A percentile compares a stretch with the other conserved stretches of the same genome.
phyloP scores from a whole-genome alignment of 2,113 vertebrate species.

The Kobus ellipsiprymnus region DNA sequence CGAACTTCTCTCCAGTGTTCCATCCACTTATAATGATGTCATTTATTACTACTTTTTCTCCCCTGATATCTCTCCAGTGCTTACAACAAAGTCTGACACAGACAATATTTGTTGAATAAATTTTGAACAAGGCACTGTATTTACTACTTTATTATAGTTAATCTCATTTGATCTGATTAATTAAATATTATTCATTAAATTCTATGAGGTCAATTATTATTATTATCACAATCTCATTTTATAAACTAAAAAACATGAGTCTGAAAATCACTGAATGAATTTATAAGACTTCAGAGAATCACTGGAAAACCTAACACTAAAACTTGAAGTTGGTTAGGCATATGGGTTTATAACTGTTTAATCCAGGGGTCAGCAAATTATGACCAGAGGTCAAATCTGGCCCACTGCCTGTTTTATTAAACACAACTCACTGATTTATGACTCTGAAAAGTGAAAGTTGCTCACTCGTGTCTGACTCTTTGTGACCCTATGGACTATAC shows the following conservation, averaged over 20 bases:
- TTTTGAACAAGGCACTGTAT: not conserved
- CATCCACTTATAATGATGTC: not conserved
- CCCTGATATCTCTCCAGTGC: not conserved
- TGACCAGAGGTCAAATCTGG: not conserved
- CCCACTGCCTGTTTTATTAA: not conserved
- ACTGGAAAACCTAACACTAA: not conserved
- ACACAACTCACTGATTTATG: not conserved
- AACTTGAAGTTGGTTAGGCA: not conserved
- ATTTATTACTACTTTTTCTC: not conserved
- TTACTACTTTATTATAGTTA: conserved; percentile 28
- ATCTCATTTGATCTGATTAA: conserved; percentile 43
- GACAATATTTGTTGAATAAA: conserved; percentile 42
- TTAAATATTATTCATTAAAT: conserved; percentile 35
- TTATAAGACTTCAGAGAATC: not conserved
- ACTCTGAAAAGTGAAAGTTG: not conserved
- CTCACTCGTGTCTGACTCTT: not conserved
- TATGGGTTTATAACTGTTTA: not conserved
- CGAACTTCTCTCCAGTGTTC: not conserved
- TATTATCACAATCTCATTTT: not conserved
- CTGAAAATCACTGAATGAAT: not conserved
- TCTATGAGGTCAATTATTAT: conserved; percentile 10
- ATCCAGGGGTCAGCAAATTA: not conserved
- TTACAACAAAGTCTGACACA: not conserved
- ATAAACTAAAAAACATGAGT: conserved; percentile 1
- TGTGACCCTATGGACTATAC: not conserved